These are phyloP conservation scores for Idaea dimidiata DNA, from an alignment of 2,888 invertebrate genomes.

Conservation along the genomic window DNA sequence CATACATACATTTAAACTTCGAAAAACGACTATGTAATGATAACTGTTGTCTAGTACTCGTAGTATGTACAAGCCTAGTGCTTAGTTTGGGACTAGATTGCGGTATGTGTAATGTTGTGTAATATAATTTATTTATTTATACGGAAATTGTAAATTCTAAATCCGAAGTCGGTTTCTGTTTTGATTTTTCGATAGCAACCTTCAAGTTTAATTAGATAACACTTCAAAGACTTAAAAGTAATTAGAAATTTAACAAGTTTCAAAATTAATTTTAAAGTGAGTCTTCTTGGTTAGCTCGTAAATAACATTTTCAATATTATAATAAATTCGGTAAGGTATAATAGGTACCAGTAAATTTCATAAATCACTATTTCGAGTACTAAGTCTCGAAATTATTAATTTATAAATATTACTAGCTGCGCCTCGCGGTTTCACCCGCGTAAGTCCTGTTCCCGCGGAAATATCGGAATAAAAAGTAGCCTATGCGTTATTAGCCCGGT, in stretches of 20 bases:
- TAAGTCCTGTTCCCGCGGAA: too few species aligned
- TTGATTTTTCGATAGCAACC: not conserved
- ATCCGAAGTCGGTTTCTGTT: not conserved
- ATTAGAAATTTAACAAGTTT: not conserved
- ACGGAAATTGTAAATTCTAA: not conserved
- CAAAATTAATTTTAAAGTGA: not conserved
- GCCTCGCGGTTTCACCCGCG: too few species aligned
- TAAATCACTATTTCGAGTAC: not conserved
- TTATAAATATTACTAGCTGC: too few species aligned
- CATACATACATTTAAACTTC: too few species aligned
- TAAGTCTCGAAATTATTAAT: not conserved
- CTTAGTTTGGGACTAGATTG: too few species aligned
- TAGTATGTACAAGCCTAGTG: too few species aligned
- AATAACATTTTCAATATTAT: not conserved
- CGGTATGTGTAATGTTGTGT: too few species aligned
- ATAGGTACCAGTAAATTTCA: too few species aligned
- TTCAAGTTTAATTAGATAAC: not conserved
- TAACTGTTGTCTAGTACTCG: too few species aligned
- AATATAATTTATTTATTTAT: not conserved
- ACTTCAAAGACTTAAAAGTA: not conserved
- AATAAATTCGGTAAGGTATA: not conserved
- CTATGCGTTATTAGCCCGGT: too few species aligned
- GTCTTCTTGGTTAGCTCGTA: not conserved
- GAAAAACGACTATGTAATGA: too few species aligned
- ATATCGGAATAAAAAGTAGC: too few species aligned